Percentiles rank a stretch among this genome's conserved stretches.
Evolutionary conservation across 1,140 invertebrate genomes (phyloP).

Genomic region (Aplysia californica): DNA sequence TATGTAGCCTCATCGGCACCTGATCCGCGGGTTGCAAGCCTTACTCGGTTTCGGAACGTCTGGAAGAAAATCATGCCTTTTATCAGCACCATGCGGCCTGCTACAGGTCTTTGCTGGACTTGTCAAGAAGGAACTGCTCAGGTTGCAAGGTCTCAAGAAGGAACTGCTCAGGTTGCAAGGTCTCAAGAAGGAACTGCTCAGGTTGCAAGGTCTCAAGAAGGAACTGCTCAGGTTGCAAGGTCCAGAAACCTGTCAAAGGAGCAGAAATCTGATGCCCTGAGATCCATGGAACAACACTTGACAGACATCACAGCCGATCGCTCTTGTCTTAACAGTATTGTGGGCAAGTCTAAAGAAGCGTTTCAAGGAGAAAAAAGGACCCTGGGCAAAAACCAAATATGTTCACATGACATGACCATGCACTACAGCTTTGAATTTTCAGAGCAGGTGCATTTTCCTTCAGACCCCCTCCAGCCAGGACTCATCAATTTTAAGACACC

Average conservation of each 20-base stretch:
- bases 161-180: too few species aligned
- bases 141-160: too few species aligned
- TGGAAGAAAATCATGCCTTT: too few species aligned
- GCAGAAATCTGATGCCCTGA: too few species aligned
- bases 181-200: too few species aligned
- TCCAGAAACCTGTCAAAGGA: background rate
- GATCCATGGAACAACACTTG: background rate
- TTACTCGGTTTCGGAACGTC: too few species aligned
- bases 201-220: too few species aligned
- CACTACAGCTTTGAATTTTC: conserved; percentile 39
- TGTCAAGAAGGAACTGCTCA: too few species aligned
- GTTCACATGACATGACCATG: background rate
- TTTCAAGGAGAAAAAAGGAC: background rate
- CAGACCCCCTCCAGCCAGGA: conserved; percentile 39
- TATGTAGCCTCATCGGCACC: too few species aligned
- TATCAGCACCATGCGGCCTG: too few species aligned
- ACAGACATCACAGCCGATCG: background rate
- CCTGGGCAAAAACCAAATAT: background rate
- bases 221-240: background rate
- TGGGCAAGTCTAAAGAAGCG: background rate
- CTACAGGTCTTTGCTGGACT: background rate
- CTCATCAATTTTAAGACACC: conserved; percentile 44
- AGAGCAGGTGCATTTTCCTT: conserved; percentile 40
- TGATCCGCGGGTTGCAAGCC: too few species aligned
- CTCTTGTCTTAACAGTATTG: background rate